phyloP scores from a whole-genome alignment of 2,888 invertebrate species.

The Agriotes lineatus region DNA sequence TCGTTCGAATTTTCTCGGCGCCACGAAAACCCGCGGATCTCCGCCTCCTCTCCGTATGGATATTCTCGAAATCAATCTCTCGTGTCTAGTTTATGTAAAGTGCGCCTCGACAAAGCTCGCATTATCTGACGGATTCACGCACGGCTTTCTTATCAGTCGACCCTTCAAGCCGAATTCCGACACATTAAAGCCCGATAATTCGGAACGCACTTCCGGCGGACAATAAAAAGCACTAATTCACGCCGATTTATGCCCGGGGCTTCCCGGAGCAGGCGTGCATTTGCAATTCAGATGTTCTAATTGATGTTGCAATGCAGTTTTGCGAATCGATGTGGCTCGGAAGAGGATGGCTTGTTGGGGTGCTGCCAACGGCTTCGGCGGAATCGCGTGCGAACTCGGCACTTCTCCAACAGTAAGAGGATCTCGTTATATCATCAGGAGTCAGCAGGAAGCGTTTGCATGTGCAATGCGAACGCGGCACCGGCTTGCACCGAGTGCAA shows the following conservation, averaged over 20 bases:
- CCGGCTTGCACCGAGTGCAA: conserved; percentile 20
- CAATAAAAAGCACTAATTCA: conserved; percentile 1
- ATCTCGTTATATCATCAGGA: conserved; percentile 22
- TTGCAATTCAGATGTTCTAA: conserved; percentile 15
- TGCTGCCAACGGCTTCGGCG: not conserved
- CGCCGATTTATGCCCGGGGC: not conserved
- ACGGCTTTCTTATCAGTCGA: conserved; percentile 4
- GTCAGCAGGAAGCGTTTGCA: not conserved
- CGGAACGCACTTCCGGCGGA: not conserved
- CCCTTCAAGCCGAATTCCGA: not conserved
- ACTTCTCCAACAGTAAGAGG: conserved; percentile 24
- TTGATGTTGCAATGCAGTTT: conserved; percentile 12
- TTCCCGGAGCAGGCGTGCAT: not conserved
- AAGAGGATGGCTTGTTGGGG: not conserved
- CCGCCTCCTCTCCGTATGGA: too few species aligned
- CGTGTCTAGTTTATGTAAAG: too few species aligned
- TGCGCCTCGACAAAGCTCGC: not conserved
- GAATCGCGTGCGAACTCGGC: conserved; percentile 25
- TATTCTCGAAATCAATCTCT: too few species aligned
- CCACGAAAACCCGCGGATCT: too few species aligned
- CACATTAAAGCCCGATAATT: conserved; percentile 6
- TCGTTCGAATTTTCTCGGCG: too few species aligned
- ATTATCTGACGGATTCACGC: conserved; percentile 1
- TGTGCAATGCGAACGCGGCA: conserved; percentile 4
- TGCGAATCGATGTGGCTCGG: not conserved